Evolutionary conservation across 2,113 vertebrate genomes (phyloP).

Genomic region (Trichomycterus rosablanca): DNA sequence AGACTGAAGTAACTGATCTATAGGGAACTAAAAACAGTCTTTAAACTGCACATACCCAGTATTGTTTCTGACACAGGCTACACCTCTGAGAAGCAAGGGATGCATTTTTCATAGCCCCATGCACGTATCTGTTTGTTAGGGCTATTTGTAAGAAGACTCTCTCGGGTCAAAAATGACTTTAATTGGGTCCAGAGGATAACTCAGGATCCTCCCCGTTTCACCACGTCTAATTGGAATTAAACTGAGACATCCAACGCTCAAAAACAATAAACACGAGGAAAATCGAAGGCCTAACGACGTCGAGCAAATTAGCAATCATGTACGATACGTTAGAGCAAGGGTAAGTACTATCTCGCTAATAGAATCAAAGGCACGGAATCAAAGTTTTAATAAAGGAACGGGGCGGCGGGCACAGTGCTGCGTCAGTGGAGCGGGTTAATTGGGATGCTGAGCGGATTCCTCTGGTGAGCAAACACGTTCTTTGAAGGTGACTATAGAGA

Average conservation of each 20-base stretch:
- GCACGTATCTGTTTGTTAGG: slow-evolving; percentile 23
- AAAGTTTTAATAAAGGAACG: slow-evolving; percentile 30
- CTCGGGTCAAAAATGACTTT: slow-evolving; percentile 41
- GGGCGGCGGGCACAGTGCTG: not conserved
- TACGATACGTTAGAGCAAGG: slow-evolving; percentile 1
- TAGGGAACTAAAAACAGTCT: slow-evolving; percentile 18
- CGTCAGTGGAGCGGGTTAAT: slow-evolving; percentile 36
- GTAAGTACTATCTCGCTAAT: slow-evolving; percentile 12
- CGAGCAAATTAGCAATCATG: slow-evolving; percentile 8
- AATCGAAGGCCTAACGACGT: slow-evolving; percentile 12
- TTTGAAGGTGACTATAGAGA: slow-evolving; percentile 42
- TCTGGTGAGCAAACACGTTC: slow-evolving; percentile 38
- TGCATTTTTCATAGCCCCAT: slow-evolving; percentile 41
- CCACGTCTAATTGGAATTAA: slow-evolving; percentile 34
- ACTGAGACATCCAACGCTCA: slow-evolving; percentile 9
- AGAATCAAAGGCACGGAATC: slow-evolving; percentile 33
- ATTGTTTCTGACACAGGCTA: slow-evolving; percentile 27
- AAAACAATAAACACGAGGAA: slow-evolving; percentile 26
- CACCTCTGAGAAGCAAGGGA: slow-evolving; percentile 21
- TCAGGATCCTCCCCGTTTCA: slow-evolving; percentile 19
- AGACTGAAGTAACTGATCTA: slow-evolving; percentile 4
- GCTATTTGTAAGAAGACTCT: slow-evolving; percentile 29
- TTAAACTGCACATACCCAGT: slow-evolving; percentile 17
- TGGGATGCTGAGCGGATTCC: slow-evolving; percentile 27
- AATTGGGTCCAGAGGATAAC: slow-evolving; percentile 49